These are phyloP conservation scores for Hydrotaea cyrtoneurina DNA, from an alignment of 2,888 invertebrate species.

Conservation along the genomic window DNA sequence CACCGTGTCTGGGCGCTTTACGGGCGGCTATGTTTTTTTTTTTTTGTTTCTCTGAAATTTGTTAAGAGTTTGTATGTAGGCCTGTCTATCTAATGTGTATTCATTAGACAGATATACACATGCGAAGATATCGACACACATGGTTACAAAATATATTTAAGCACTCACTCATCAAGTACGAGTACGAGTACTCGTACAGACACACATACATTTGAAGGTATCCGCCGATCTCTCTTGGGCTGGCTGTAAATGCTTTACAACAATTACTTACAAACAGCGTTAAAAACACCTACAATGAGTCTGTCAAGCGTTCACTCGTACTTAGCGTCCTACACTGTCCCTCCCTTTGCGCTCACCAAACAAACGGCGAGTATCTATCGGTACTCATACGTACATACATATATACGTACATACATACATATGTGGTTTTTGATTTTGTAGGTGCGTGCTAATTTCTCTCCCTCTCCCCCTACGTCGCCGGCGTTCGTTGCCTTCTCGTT, in stretches of 20 bases:
- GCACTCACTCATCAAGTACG: not conserved
- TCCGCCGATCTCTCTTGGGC: constrained; percentile 11
- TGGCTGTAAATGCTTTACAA: constrained; percentile 57
- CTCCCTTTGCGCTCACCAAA: not conserved
- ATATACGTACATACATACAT: too few relatives aligned
- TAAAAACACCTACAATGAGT: constrained; percentile 51
- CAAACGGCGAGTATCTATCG: not conserved
- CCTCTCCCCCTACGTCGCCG: not conserved
- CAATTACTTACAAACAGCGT: constrained; percentile 47
- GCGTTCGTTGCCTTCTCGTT: not conserved
- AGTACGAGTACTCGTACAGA: too few relatives aligned
- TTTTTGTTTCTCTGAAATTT: not conserved
- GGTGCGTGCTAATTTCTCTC: constrained; percentile 15
- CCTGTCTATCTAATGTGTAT: not conserved
- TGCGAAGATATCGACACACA: not conserved
- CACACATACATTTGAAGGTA: not conserved
- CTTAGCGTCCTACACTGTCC: not conserved
- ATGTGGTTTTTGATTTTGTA: constrained; percentile 12
- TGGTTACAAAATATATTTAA: not conserved
- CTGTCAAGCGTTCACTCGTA: constrained; percentile 11
- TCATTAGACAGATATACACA: not conserved
- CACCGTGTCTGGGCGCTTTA: not conserved
- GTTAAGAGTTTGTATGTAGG: not conserved
- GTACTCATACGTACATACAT: too few relatives aligned
- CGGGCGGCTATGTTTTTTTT: not conserved